Evolutionary conservation across 2,113 vertebrate species (phyloP).

Genomic region (Pygoscelis antarcticus): DNA sequence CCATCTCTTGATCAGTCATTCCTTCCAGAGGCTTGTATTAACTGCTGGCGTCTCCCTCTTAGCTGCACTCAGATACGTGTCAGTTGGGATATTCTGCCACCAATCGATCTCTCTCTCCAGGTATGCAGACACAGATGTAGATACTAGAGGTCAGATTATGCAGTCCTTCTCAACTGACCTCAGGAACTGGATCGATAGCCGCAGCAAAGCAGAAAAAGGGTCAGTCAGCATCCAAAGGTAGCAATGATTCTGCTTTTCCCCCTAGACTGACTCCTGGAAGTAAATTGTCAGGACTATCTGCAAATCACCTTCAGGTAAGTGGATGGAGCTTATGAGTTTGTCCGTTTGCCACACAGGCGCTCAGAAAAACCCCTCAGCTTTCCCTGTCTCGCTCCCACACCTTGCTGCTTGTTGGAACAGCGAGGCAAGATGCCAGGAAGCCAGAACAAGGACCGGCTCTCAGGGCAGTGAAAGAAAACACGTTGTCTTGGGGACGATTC

Average conservation of each 20-base stretch:
- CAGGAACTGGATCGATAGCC: not conserved
- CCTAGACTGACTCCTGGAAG: not conserved
- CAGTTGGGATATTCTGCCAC: not conserved
- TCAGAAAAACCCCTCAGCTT: not conserved
- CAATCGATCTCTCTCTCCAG: not conserved
- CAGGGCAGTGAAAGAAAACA: not conserved
- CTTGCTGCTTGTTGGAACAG: not conserved
- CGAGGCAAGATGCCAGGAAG: not conserved
- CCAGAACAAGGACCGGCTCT: not conserved
- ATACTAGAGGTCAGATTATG: not conserved
- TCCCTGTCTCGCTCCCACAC: not conserved
- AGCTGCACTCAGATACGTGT: not conserved
- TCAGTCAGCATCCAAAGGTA: not conserved
- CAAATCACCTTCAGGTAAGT: not conserved
- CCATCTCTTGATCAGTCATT: not conserved
- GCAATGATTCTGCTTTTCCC: not conserved
- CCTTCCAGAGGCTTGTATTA: not conserved
- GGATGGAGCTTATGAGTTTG: not conserved
- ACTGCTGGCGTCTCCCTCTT: not conserved
- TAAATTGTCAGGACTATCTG: not conserved
- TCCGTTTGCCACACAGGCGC: not conserved
- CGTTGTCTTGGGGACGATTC: fast-evolving
- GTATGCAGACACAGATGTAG: not conserved
- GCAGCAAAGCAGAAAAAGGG: not conserved
- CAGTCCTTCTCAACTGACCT: not conserved